A percentile compares a stretch with the other conserved stretches of the same genome.
Evolutionary conservation across 2,113 vertebrate genomes (phyloP).

Genomic region (Dolichallabes microphthalmus): DNA sequence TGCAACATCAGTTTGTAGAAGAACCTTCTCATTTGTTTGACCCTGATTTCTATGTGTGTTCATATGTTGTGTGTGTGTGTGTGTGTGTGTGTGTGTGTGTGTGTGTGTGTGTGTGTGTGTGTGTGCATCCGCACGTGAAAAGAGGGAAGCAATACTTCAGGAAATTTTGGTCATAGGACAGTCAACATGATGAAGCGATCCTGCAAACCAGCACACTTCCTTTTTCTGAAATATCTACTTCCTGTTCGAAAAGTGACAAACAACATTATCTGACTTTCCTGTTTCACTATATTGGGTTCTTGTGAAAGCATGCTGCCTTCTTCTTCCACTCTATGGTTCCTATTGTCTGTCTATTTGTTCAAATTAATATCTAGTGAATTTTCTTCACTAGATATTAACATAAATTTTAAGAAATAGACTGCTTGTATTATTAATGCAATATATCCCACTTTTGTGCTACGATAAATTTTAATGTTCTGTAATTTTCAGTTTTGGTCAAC

Average conservation of each 20-base stretch:
- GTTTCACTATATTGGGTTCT: background rate
- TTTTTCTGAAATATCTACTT: constrained; percentile 64
- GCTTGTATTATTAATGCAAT: background rate
- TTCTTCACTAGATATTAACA: background rate
- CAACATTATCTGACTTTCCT: constrained; percentile 25
- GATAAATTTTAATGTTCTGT: background rate
- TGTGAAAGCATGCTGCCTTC: background rate
- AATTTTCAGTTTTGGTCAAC: background rate
- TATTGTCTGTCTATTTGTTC: background rate
- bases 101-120: constrained; percentile 12
- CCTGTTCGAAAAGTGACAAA: constrained; percentile 53
- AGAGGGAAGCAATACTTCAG: constrained; percentile 22
- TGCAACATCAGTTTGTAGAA: background rate
- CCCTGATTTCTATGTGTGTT: background rate
- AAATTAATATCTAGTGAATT: background rate
- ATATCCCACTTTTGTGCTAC: background rate
- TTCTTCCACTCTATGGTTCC: background rate
- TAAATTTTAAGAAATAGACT: background rate
- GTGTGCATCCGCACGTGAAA: background rate
- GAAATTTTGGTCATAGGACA: constrained; percentile 39
- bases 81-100: background rate
- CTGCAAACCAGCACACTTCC: constrained; percentile 58
- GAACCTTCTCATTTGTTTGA: background rate
- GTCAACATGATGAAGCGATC: background rate
- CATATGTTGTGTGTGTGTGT: background rate